Evolutionary conservation across 2,797 vertebrate genomes (phyloP), one percentile per base, ranked within the genome.

Genomic region (Capromys pilorides): DNA sequence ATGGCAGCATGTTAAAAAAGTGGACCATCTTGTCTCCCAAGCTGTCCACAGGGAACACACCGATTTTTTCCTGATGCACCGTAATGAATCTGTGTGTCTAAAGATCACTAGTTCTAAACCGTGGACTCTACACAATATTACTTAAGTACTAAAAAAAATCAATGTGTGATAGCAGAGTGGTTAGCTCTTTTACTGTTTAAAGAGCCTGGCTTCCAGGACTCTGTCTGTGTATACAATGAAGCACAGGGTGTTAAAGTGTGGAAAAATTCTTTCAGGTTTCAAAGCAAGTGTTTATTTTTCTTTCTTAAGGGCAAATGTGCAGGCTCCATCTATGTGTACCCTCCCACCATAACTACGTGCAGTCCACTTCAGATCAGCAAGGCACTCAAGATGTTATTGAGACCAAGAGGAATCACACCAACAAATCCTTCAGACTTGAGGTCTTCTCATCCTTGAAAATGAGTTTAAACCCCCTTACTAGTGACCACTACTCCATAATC

Each of bases 381-480:
- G 90, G 45, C 57, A 75, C 31, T 90, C 21, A 51, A 79, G 54
- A 71, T 59, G 73, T 41, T 94, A 49, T 95, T 10, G 16, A 93
- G 85, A 83, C 88, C 88, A 92, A 94, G 93, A 81, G 57, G 87
- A 94, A 85, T 94, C 54, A 26, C 62, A 92, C 59, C 59, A 90
- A 94, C 61, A 85, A 94, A 83, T 79, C 86, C 91, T 95, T 94
- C 86, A 94, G 77, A 88, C 75, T 62, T 86, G 61, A 91, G 49
- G 90, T 90, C 88, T 86, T 78, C 79, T 94, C 80, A 82, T 61
- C 75, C 85, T 91, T 90, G 85, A 94, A 91, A 95, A 90, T n/a
- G 69, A 90, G 95, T 88, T 95, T 93, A 88, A 94, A 93, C 95
- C 90, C 51, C 81, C 73, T 96, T 96, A 82, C 94, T 86, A 94